Conservation (phyloP, 2,888 invertebrate species). For the Byasa hedistus region DNA sequence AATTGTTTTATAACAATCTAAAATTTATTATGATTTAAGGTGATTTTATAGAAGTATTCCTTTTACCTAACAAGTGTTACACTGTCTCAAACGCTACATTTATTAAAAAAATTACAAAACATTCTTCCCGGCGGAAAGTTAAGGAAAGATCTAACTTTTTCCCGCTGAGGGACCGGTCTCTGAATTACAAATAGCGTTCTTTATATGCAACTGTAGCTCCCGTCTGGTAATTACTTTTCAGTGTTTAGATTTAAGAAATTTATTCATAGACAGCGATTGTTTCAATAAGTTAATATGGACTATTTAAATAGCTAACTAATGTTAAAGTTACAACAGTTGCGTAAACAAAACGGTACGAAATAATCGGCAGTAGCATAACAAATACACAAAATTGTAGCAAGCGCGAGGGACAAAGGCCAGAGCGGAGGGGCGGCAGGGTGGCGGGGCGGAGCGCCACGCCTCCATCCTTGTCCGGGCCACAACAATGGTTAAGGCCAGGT, state of each 20-base stretch:
- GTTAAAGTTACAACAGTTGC: slow-evolving; percentile 43
- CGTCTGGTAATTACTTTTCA: background rate
- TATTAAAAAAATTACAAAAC: background rate
- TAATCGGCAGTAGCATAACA: slow-evolving; percentile 38
- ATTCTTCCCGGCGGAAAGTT: background rate
- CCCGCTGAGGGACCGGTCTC: background rate
- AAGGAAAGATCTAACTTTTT: background rate
- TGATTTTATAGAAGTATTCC: background rate
- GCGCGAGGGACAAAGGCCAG: slow-evolving; percentile 51
- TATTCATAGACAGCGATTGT: background rate
- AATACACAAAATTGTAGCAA: slow-evolving; percentile 54
- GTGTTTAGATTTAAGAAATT: background rate
- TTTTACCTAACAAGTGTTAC: background rate
- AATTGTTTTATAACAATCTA: too few relatives aligned
- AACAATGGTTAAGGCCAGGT: slow-evolving; percentile 60
- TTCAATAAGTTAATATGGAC: background rate
- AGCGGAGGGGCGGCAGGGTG: slow-evolving; percentile 42
- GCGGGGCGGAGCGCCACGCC: slow-evolving; percentile 70
- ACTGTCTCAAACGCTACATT: background rate
- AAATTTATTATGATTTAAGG: too few relatives aligned
- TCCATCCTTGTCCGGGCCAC: slow-evolving; percentile 52
- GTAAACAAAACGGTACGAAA: slow-evolving; percentile 59
- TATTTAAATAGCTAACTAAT: background rate
- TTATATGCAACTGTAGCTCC: background rate
- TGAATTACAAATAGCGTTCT: background rate